Conservation (phyloP, 1,140 invertebrate species). For the Paraescarpia echinospica region DNA sequence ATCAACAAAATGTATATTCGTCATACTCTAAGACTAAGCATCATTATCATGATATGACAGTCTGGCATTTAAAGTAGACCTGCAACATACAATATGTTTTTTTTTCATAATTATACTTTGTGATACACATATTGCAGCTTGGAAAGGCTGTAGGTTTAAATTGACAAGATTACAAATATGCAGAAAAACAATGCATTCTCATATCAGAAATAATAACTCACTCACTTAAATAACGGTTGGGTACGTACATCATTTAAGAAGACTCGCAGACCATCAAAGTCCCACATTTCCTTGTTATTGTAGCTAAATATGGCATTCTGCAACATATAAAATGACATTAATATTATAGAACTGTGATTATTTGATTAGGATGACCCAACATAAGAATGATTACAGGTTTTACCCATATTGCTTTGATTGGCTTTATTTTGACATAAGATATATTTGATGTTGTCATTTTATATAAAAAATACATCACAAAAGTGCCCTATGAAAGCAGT, state of each 20-base stretch:
- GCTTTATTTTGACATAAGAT: not conserved
- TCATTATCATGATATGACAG: not conserved
- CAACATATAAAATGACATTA: not conserved
- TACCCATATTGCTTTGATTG: not conserved
- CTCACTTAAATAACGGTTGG: not conserved
- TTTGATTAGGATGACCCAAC: not conserved
- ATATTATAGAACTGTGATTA: constrained; percentile 4
- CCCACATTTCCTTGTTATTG: not conserved
- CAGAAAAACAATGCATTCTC: not conserved
- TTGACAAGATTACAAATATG: not conserved
- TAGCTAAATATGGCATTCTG: constrained; percentile 10
- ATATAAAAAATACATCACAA: not conserved
- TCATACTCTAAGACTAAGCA: not conserved
- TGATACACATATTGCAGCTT: not conserved
- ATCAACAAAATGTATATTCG: not conserved
- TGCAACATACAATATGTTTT: not conserved
- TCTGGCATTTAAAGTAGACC: not conserved
- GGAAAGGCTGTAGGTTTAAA: no score
- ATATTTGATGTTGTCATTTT: not conserved
- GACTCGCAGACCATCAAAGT: not conserved
- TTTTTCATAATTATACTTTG: not conserved
- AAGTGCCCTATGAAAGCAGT: not conserved
- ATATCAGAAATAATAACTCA: not conserved
- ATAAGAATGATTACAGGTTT: not conserved
- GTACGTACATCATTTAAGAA: not conserved